Evolutionary conservation across 2,113 vertebrate genomes (phyloP), one percentile per base, ranked within the genome.

Genomic region (Progne subis): DNA sequence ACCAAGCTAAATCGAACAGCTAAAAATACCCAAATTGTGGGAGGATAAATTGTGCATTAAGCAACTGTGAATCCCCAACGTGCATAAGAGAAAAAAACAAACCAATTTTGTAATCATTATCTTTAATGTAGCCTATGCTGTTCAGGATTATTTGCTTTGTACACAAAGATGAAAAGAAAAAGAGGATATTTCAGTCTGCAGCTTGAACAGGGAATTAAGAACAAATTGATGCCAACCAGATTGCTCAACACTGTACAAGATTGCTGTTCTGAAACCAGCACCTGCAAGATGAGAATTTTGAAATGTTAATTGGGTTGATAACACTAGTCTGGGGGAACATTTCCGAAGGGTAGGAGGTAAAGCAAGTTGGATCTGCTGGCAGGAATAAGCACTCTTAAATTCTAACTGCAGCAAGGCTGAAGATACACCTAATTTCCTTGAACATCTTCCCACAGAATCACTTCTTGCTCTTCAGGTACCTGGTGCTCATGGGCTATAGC

Each of bases 221-320:
- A 83, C 44, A 88, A 83, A 71, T 28, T 49, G 32, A 78, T 60
- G 78, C 84, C 77, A 95, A 85, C 44, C 60, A 46, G 21, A 90
- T 94, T 94, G 82, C 92, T 94, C 79, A 91, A 90, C 32, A 24
- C 5, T 47, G 70, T 44, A 67, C 32, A 94, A 82, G 77, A 60
- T 1, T 92, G 71, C 63, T 87, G 77, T 60, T 72, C 81, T 85
- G 64, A 94, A 96, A 96, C 43, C 60, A 88, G 44, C 61, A 92
- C 82, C 85, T 96, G 87, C 93, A 78, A 97, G 88, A 78, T 83
- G 71, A 85, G 65, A 87, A 93, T 93, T 95, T 3, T 93, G 82
- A 77, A 95, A 92, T 67, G 87, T 39, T 95, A 90, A 94, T 74
- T 82, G 79, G 11, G 47, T 53, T 85, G 64, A 49, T 90, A 90